A percentile compares a stretch with the other conserved stretches of the same genome.
These are phyloP conservation scores for Maccullochella peelii DNA, from an alignment of 2,113 vertebrate species.

Conservation along the genomic window DNA sequence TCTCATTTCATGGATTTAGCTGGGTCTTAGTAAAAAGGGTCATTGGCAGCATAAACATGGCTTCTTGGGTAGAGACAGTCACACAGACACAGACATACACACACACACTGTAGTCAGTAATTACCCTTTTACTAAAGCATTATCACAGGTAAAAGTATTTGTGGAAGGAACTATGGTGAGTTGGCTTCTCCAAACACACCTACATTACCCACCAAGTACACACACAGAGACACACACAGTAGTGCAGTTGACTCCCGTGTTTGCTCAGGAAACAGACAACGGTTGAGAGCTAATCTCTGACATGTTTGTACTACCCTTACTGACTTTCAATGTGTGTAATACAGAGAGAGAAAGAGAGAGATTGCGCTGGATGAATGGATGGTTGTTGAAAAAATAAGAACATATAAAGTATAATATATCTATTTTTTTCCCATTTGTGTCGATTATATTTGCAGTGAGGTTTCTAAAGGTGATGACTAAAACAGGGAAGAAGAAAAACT, in stretches of 20 bases:
- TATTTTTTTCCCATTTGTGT: not conserved
- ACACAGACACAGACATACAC: not conserved
- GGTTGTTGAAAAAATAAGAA: not conserved
- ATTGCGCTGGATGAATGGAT: conserved; percentile 1
- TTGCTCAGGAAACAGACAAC: conserved; percentile 22
- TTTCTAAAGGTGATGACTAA: not conserved
- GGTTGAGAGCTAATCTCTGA: conserved; percentile 27
- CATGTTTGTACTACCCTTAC: conserved; percentile 40
- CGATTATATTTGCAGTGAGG: not conserved
- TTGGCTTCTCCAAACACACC: conserved; percentile 59
- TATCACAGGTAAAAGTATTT: conserved; percentile 65
- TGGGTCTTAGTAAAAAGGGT: not conserved
- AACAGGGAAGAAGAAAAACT: not conserved
- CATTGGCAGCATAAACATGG: not conserved
- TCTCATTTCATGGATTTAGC: conserved; percentile 5
- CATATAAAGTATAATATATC: not conserved
- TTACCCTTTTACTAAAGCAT: conserved; percentile 66
- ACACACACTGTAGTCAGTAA: conserved; percentile 15
- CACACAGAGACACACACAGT: conserved; percentile 10
- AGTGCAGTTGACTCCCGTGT: conserved; percentile 34
- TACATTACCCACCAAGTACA: conserved; percentile 4
- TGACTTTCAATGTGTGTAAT: not conserved
- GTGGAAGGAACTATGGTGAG: conserved; percentile 69
- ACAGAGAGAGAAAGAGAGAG: not conserved
- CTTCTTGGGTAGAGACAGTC: not conserved